These are phyloP conservation scores for Lochmaea crataegi DNA, from an alignment of 2,888 invertebrate genomes.

Conservation along the genomic window DNA sequence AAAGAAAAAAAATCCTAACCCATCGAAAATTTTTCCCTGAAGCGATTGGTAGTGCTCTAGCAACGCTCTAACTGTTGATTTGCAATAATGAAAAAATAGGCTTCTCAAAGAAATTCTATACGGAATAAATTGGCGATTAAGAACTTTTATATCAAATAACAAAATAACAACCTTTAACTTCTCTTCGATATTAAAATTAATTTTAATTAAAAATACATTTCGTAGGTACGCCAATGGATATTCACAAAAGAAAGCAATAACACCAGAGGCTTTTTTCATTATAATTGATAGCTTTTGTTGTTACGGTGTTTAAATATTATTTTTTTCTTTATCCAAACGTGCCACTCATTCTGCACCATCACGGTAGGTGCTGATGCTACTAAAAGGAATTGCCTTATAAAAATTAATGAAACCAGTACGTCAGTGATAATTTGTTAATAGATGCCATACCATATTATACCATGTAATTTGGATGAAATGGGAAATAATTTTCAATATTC, in stretches of 20 bases:
- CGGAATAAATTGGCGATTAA: too few species aligned
- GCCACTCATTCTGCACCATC: constrained; percentile 17
- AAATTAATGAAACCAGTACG: constrained; percentile 20
- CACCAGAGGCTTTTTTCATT: constrained; percentile 5
- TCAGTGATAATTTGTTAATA: constrained; percentile 26
- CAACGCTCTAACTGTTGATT: too few species aligned
- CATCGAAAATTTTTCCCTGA: too few species aligned
- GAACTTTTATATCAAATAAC: too few species aligned
- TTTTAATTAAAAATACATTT: too few species aligned
- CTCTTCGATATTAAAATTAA: too few species aligned
- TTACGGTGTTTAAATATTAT: constrained; percentile 23
- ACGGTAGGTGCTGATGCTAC: constrained; percentile 6
- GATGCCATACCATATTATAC: constrained; percentile 19
- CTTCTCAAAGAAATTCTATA: too few species aligned
- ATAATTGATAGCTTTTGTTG: constrained; percentile 22
- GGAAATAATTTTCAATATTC: constrained; percentile 20
- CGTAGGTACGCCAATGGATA: constrained; percentile 2
- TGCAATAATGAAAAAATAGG: too few species aligned
- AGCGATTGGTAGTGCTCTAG: too few species aligned
- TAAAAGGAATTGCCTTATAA: constrained; percentile 2
- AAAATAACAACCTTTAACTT: too few species aligned
- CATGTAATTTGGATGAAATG: constrained; percentile 19
- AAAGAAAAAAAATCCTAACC: too few species aligned
- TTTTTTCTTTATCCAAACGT: constrained; percentile 18
- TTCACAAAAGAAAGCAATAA: constrained; percentile 18